Evolutionary conservation across 2,888 invertebrate genomes (phyloP).

Genomic region (Parascotia fuliginaria): DNA sequence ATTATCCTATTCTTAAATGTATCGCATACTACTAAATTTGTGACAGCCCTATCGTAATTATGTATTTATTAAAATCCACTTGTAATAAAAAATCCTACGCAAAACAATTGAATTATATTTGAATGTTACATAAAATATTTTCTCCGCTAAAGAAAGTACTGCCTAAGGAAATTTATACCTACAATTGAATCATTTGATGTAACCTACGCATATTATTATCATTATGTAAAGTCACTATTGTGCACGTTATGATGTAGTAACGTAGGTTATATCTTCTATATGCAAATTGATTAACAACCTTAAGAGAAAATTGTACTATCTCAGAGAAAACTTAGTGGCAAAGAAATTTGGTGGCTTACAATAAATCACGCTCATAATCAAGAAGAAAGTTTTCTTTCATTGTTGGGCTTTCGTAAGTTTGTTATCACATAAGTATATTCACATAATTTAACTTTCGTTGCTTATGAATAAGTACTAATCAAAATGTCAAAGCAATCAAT

Average conservation of each 20-base stretch:
- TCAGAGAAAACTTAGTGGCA: conserved; percentile 10
- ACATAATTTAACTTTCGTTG: background rate
- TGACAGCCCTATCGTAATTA: background rate
- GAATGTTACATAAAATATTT: conserved; percentile 36
- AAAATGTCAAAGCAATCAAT: no score
- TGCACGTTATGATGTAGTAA: conserved; percentile 30
- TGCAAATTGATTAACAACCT: conserved; percentile 26
- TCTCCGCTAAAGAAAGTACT: conserved; percentile 37
- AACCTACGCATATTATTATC: conserved; percentile 38
- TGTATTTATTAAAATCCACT: conserved; percentile 1
- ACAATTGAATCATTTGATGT: conserved; percentile 44
- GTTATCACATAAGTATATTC: background rate
- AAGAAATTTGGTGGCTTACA: conserved; percentile 6
- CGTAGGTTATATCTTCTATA: conserved; percentile 8
- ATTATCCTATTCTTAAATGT: no score
- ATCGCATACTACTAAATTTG: no score
- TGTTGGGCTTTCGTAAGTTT: conserved; percentile 8
- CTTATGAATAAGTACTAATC: background rate
- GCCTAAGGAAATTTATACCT: conserved; percentile 24
- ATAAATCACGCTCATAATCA: conserved; percentile 10
- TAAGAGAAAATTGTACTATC: conserved; percentile 28
- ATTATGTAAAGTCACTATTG: conserved; percentile 37
- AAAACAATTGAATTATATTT: conserved; percentile 7
- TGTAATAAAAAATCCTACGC: conserved; percentile 9
- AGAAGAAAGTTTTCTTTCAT: conserved; percentile 12